Evolutionary conservation across 2,113 vertebrate species (phyloP).

Genomic region (Myxocyprinus asiaticus): DNA sequence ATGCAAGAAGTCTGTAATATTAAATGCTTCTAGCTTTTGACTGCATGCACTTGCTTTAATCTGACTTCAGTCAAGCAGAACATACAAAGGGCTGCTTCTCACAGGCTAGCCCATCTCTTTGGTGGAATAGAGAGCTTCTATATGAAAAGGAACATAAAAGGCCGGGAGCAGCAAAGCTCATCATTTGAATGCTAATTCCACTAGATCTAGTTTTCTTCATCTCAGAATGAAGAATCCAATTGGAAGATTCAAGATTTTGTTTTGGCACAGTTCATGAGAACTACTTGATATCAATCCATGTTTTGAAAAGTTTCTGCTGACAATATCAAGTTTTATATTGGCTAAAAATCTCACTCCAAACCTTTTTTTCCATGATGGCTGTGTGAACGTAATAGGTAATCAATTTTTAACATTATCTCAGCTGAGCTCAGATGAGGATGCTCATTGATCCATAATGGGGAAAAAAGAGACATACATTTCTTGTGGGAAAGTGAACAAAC

Average conservation of each 20-base stretch:
- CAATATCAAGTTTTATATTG: not conserved
- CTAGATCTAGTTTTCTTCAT: slow-evolving; percentile 52
- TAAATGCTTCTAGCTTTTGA: slow-evolving; percentile 9
- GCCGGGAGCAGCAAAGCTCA: not conserved
- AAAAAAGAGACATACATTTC: too few species aligned
- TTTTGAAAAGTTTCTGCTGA: not conserved
- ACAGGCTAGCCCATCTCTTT: slow-evolving; percentile 23
- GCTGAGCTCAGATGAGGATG: too few species aligned
- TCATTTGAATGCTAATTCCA: slow-evolving; percentile 37
- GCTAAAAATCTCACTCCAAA: not conserved
- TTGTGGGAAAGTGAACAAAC: too few species aligned
- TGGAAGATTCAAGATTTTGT: not conserved
- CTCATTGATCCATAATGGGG: too few species aligned
- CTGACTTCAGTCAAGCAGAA: slow-evolving; percentile 31
- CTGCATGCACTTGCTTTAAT: slow-evolving; percentile 32
- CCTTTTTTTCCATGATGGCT: too few species aligned
- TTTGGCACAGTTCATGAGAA: slow-evolving; percentile 20
- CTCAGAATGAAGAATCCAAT: slow-evolving; percentile 24
- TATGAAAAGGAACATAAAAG: slow-evolving; percentile 28
- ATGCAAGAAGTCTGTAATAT: slow-evolving; percentile 24
- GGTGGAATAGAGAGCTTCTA: slow-evolving; percentile 19
- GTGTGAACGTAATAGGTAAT: too few species aligned
- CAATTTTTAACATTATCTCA: too few species aligned
- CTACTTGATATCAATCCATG: too few species aligned
- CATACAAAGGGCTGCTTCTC: slow-evolving; percentile 36